Conservation (phyloP, 2,888 invertebrate genomes). For the Lepetodrilus schrolli region DNA sequence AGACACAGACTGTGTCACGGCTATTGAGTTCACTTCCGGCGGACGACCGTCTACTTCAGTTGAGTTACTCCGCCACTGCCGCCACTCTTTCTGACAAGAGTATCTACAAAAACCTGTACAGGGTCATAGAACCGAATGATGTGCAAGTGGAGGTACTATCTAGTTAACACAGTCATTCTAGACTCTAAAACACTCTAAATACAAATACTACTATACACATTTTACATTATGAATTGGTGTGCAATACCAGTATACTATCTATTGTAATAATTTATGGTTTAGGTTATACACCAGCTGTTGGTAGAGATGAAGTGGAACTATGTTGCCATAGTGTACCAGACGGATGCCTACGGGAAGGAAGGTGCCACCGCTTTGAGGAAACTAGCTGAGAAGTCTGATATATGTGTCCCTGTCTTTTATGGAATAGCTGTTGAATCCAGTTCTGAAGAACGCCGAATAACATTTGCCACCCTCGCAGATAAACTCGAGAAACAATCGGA, state of each 20-base stretch:
- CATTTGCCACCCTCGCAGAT: background rate
- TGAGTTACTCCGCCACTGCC: conserved; percentile 44
- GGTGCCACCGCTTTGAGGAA: background rate
- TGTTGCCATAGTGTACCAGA: conserved; percentile 1
- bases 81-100: conserved; percentile 34
- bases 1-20: conserved; percentile 25
- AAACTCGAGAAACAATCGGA: background rate
- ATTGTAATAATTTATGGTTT: background rate
- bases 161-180: no score
- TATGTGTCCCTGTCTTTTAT: background rate
- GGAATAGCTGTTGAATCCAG: background rate
- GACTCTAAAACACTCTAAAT: no score
- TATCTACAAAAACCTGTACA: conserved; percentile 44
- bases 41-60: conserved; percentile 35
- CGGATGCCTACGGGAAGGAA: conserved; percentile 2
- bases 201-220: no score
- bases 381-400: background rate
- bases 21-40: conserved; percentile 27
- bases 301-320: conserved; percentile 9
- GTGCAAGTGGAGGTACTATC: conserved; percentile 48
- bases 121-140: conserved; percentile 44
- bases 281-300: conserved; percentile 10
- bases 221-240: no score
- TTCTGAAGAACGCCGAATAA: background rate
- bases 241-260: no score